Conservation (phyloP, 2,888 invertebrate genomes). For the Drosophila ochracea region DNA sequence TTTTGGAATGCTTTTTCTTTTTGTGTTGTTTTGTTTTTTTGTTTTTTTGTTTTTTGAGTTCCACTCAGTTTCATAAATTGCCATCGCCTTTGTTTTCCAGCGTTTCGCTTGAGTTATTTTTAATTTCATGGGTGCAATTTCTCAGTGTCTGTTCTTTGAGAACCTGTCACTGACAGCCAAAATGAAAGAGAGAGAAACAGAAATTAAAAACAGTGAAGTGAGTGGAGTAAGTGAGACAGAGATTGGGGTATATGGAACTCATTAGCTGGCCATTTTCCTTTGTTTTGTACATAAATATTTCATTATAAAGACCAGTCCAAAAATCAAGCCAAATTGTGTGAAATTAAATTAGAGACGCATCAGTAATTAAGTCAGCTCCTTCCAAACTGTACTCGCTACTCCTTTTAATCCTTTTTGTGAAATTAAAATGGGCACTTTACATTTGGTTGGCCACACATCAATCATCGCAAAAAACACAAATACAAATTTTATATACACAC, state of each 20-base stretch:
- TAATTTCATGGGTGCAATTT: constrained; percentile 78
- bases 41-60: constrained; percentile 15
- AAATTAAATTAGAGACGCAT: constrained; percentile 70
- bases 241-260: constrained; percentile 40
- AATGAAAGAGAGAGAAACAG: not conserved
- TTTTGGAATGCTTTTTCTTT: constrained; percentile 45
- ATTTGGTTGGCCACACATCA: constrained; percentile 24
- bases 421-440: not conserved
- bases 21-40: constrained; percentile 10
- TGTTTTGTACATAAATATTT: constrained; percentile 59
- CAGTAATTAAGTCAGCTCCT: constrained; percentile 58
- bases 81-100: constrained; percentile 68
- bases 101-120: constrained; percentile 79
- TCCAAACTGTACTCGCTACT: not conserved
- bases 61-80: constrained; percentile 73
- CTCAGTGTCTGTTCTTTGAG: constrained; percentile 71
- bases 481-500: constrained; percentile 16
- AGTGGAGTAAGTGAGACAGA: not conserved
- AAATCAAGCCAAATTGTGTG: constrained; percentile 56
- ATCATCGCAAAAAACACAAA: constrained; percentile 35
- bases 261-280: constrained; percentile 60
- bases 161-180: constrained; percentile 59
- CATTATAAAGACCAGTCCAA: constrained; percentile 36
- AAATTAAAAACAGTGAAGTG: not conserved
- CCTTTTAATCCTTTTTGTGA: not conserved